Base-by-base conservation (phyloP, 2,888 invertebrate species). In the Actias luna region DNA sequence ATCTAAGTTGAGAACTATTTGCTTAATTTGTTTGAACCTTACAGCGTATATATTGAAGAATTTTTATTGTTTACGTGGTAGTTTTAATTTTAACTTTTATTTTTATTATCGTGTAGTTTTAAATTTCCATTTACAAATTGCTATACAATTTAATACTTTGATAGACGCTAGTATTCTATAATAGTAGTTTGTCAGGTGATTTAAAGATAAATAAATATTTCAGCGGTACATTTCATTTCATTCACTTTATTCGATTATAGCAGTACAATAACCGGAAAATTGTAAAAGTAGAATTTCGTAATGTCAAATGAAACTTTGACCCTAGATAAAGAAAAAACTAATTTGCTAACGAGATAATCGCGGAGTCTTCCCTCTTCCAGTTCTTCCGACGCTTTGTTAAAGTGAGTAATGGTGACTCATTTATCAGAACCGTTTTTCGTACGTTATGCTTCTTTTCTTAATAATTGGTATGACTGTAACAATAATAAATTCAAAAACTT, bases 321-420 rank as follows among this genome's bases (percentile, higher is more conserved):
- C 2, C 25, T 22, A 22, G 18, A 59, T 52, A 69, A 69, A 67
- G 63, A 63, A 66, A 65, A 64, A 64, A 64, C 59, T 66, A 67
- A 65, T 69, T 67, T 61, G 65, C 59, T 65, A 57, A 64, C 66
- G 67, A 73, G 70, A 69, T 72, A 66, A 67, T 67, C 64, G 63
- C 29, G 64, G 66, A 72, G 35, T 63, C 69, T 70, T 74, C 67
- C 72, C 67, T 70, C 50, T 50, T 33, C 16, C 69, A 62, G 70
- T 67, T 70, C 66, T 67, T 62, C 63, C 72, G 72, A 68, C 73
- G 65, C 74, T 72, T 71, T 72, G 73, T 74, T 72, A 67, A 66
- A 69, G 71, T 74, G 72, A 77, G 72, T 75, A 75, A 80, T 76
- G 74, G 65, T 63, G 57, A 64, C 69, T 74, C 74, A 73, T 80